Percentiles rank a stretch among this genome's conserved stretches.
phyloP scores from a whole-genome alignment of 2,113 vertebrate species.

The Bubalus kerabau region DNA sequence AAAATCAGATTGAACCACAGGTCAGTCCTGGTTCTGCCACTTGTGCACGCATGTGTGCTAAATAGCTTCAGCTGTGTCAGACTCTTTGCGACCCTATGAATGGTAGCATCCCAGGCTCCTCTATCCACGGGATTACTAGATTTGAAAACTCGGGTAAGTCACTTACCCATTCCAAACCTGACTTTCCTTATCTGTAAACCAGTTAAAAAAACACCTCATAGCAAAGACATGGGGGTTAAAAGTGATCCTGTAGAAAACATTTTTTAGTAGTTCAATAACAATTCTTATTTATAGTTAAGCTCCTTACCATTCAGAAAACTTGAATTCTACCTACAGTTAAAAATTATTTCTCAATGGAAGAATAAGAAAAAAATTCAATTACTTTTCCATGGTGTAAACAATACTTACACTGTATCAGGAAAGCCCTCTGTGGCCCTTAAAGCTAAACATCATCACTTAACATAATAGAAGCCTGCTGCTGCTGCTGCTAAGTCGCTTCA shows the following conservation, averaged over 20 bases:
- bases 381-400: not conserved
- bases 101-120: not conserved
- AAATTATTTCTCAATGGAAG: constrained; percentile 8
- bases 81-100: not conserved
- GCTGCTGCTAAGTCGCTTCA: too few species aligned
- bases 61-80: not conserved
- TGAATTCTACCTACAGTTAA: constrained; percentile 9
- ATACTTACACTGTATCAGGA: not conserved
- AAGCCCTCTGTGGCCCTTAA: not conserved
- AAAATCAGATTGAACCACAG: not conserved
- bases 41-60: not conserved
- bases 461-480: not conserved
- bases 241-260: not conserved
- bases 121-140: not conserved
- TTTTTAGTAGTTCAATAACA: constrained; percentile 22
- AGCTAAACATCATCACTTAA: not conserved
- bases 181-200: not conserved
- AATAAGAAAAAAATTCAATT: not conserved
- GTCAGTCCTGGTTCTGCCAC: not conserved
- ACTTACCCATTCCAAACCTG: not conserved
- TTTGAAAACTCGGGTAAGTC: not conserved
- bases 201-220: not conserved
- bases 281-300: not conserved
- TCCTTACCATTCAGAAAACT: not conserved
- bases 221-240: not conserved